Evolutionary conservation across 2,113 vertebrate genomes (phyloP).

Genomic region (Microtus pennsylvanicus): DNA sequence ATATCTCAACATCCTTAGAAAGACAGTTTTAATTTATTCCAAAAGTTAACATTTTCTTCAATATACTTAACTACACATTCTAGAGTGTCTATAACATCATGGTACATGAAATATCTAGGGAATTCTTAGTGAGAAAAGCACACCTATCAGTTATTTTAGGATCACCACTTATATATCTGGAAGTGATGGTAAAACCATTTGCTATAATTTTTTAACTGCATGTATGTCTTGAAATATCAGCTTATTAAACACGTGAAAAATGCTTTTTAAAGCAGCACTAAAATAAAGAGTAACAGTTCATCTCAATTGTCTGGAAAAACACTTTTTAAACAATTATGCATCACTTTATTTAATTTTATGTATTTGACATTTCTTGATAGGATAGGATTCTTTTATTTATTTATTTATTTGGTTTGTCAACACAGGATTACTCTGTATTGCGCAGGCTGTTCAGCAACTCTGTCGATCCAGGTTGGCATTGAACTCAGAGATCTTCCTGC

Average conservation of each 20-base stretch:
- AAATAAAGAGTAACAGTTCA: not conserved
- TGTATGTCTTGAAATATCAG: not conserved
- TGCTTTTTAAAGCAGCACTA: too few relatives aligned
- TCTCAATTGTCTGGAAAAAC: not conserved
- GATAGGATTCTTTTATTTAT: too few relatives aligned
- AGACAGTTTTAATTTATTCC: not conserved
- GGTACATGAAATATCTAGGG: not conserved
- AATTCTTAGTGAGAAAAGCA: not conserved
- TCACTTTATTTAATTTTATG: not conserved
- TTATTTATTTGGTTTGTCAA: too few relatives aligned
- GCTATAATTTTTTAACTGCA: not conserved
- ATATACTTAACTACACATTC: not conserved
- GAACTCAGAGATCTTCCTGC: not conserved
- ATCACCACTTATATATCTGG: not conserved
- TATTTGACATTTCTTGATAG: not conserved
- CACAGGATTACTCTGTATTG: too few relatives aligned
- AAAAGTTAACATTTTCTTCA: not conserved
- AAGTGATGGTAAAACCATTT: not conserved
- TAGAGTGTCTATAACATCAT: not conserved
- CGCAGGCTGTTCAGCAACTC: too few relatives aligned
- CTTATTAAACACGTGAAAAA: not conserved
- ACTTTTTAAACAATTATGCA: rapidly evolving
- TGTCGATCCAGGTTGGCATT: not conserved
- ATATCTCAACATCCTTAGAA: not conserved
- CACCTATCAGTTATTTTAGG: not conserved